Evolutionary conservation across 30 jellyfish, hydroid and myxozoan genomes (phyloP), one percentile per base, ranked within the genome.

Genomic region (Phacellophora camtschatica): DNA sequence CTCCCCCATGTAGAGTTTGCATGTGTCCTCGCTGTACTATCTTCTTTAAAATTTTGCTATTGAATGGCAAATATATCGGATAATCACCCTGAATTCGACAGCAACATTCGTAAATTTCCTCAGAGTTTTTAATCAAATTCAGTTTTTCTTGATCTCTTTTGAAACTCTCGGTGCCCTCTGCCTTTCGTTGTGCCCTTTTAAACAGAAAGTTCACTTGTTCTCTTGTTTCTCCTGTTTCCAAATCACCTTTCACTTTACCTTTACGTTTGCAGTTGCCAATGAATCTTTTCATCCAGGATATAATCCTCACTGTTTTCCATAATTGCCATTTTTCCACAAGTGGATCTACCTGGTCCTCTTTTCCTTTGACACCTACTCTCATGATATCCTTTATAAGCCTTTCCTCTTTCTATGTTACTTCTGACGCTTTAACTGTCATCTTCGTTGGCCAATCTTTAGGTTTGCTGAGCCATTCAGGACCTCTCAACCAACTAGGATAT

Each of bases 1-100:
- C 77, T 63, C 77, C 77, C 1, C 77, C 77, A 27, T 63, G 77
- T 9, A 63, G 56, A 9, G 77, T 63, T 25, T 63, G 23, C 18
- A 16, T 25, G 20, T 63, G 77, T 13, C 19, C 77, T 10, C 28
- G 15, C 23, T 54, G 11, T 1, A 54, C 34, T 20, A 54, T 54
- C 69, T 54, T 41, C 55, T n/a, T n/a, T n/a, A n/a, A n/a, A n/a
- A n/a, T n/a, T n/a, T n/a, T n/a, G n/a, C n/a, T n/a, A n/a, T 43
- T 43, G 4, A 4, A 11, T 2, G 57, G 57, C 5, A 43, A 4
- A 23, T 43, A 43, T 1, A 43, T 23, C 0, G 57, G 57, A 43
- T 43, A 43, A 1, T 1, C 57, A 2, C 57, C 57, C 18, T 43
- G 57, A 2, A 5, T 1, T 5, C 57, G 1, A 1, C 57, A 18